Evolutionary conservation across 2,888 invertebrate species (phyloP).

Genomic region (Acanthosepion lycidas): DNA sequence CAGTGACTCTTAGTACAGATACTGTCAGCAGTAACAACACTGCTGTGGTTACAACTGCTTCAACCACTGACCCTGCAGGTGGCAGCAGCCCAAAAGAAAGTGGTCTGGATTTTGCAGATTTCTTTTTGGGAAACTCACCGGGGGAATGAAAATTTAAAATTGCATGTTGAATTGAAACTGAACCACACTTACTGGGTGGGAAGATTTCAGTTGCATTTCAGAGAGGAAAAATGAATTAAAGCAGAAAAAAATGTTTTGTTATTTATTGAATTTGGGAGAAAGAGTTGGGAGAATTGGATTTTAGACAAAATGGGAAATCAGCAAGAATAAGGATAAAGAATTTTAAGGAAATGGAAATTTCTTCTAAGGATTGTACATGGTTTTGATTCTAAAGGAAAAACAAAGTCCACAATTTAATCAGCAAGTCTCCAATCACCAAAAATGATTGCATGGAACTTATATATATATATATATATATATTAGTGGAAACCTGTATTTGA

Average conservation of each 20-base stretch:
- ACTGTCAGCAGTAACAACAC: constrained; percentile 39
- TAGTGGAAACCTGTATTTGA: too few relatives aligned
- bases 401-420: too few relatives aligned
- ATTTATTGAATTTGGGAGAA: neutral
- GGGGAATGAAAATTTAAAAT: neutral
- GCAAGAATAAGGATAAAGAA: neutral
- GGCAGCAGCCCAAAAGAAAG: constrained; percentile 14
- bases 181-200: neutral
- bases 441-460: too few relatives aligned
- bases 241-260: neutral
- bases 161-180: neutral
- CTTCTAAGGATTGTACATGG: too few relatives aligned
- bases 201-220: neutral
- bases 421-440: too few relatives aligned
- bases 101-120: constrained; percentile 23
- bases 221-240: neutral
- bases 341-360: neutral
- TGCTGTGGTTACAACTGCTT: neutral
- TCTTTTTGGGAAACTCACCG: neutral
- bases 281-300: neutral
- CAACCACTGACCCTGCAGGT: neutral
- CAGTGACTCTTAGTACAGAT: constrained; percentile 49
- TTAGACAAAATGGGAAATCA: neutral
- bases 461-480: too few relatives aligned
- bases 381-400: too few relatives aligned